phyloP scores from a whole-genome alignment of 2,888 invertebrate species.

The Metacarcinus magister region DNA sequence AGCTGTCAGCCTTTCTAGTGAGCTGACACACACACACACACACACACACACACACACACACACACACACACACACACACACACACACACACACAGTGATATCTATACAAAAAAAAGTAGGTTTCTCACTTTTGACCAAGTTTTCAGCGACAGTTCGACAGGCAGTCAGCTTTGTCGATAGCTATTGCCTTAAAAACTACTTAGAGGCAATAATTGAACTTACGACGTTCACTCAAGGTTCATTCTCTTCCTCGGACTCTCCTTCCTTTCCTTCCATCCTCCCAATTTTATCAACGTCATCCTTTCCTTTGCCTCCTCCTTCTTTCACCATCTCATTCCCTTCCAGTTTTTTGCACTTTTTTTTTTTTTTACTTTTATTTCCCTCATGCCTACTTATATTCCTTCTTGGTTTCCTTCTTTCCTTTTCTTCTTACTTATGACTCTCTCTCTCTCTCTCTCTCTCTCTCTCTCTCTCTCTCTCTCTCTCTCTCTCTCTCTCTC shows the following conservation, averaged over 20 bases:
- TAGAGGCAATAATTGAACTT: constrained; percentile 13
- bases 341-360: background rate
- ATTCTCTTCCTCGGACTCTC: background rate
- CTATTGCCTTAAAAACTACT: background rate
- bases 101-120: background rate
- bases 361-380: no score
- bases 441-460: no score
- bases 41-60: background rate
- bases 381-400: no score
- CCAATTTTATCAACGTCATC: background rate
- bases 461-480: no score
- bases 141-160: background rate
- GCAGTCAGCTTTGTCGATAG: background rate
- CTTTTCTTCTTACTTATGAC: no score
- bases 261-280: background rate
- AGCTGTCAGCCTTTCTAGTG: background rate
- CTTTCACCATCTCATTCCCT: background rate
- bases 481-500: no score
- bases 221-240: background rate
- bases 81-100: background rate
- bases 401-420: no score
- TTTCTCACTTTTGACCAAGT: background rate
- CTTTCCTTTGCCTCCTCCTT: background rate
- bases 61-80: constrained; percentile 2
- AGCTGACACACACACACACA: background rate